Conservation (phyloP, 1,140 invertebrate genomes). For the Homarus americanus region DNA sequence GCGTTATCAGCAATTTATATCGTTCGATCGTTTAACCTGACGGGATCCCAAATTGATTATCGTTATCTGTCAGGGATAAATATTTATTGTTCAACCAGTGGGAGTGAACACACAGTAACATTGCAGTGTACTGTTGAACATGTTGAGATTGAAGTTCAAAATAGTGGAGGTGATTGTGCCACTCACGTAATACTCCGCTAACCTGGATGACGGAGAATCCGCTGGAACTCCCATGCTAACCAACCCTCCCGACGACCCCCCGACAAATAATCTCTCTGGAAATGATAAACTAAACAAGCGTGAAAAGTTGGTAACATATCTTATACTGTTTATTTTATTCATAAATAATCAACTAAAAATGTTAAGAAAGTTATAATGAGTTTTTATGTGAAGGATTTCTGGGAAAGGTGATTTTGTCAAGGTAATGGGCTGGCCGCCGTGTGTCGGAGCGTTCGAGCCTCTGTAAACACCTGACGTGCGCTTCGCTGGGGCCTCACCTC, state of each 20-base stretch:
- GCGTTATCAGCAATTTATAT: not conserved
- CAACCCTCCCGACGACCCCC: conserved; percentile 15
- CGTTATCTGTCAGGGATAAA: too few relatives aligned
- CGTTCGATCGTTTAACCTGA: not conserved
- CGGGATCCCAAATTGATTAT: too few relatives aligned
- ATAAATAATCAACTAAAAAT: not conserved
- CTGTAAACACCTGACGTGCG: not conserved
- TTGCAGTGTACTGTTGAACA: too few relatives aligned
- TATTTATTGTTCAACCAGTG: too few relatives aligned
- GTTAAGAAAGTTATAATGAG: not conserved
- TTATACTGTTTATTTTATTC: not conserved
- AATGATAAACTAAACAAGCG: not conserved
- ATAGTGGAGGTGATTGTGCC: conserved; percentile 29
- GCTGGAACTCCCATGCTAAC: conserved; percentile 43
- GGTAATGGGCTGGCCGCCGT: conserved; percentile 50
- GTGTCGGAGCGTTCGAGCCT: conserved; percentile 24
- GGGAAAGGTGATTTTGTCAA: conserved; percentile 49
- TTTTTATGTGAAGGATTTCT: not conserved
- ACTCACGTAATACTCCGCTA: conserved; percentile 50
- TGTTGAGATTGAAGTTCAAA: not conserved
- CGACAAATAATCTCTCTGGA: conserved; percentile 25
- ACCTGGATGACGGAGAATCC: conserved; percentile 45
- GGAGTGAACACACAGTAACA: too few relatives aligned
- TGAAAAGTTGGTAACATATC: not conserved
- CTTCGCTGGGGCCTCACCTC: not conserved